phyloP scores from a whole-genome alignment of 1,140 invertebrate species.

The Drosophila mayri region DNA sequence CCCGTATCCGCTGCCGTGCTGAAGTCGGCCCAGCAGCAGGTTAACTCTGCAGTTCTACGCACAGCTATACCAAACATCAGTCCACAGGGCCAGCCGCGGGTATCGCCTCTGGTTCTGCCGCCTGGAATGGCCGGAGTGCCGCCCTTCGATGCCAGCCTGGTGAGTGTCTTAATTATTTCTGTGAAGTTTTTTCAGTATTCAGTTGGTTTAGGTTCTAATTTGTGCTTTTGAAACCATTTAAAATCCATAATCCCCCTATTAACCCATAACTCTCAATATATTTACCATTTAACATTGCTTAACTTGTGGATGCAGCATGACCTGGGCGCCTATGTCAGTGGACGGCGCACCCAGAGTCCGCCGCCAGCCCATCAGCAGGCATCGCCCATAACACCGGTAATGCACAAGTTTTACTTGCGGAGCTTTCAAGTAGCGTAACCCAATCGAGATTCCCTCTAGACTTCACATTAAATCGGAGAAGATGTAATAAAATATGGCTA shows the following conservation, averaged over 20 bases:
- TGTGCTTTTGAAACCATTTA: no score
- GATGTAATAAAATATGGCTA: not conserved
- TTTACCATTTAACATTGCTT: conserved; percentile 13
- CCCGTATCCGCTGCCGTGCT: conserved; percentile 84
- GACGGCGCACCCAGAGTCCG: conserved; percentile 87
- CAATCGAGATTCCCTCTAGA: conserved; percentile 49
- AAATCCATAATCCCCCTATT: not conserved
- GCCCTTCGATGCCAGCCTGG: conserved; percentile 89
- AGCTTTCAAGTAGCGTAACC: conserved; percentile 76
- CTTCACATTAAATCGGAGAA: no score
- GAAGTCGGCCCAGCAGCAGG: conserved; percentile 71
- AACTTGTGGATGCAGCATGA: conserved; percentile 85
- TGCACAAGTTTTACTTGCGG: conserved; percentile 78
- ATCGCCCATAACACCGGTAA: conserved; percentile 92
- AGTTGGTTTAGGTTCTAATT: not conserved
- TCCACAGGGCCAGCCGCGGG: conserved; percentile 87
- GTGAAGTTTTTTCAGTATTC: not conserved
- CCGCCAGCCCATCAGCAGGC: conserved; percentile 91
- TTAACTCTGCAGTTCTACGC: conserved; percentile 74
- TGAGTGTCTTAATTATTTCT: conserved; percentile 85
- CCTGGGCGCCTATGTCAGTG: conserved; percentile 84
- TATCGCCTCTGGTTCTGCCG: conserved; percentile 85
- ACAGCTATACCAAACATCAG: conserved; percentile 87
- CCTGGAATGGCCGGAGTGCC: conserved; percentile 86
- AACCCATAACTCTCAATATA: conserved; percentile 26